Conservation (phyloP, 35 echinoderm and acorn worm genomes). For the Lytechinus pictus region DNA sequence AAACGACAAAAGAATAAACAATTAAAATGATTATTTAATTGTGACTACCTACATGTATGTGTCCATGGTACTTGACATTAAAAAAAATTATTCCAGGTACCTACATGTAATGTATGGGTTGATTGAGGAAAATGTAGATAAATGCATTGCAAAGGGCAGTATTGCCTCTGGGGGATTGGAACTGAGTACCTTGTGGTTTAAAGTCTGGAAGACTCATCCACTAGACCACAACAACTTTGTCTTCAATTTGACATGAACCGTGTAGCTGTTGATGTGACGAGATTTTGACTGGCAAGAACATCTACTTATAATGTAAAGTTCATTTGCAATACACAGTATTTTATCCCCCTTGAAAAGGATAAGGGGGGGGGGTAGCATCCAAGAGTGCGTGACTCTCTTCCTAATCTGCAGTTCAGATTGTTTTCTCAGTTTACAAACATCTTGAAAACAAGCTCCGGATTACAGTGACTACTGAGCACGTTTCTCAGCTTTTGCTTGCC, state of each 20-base stretch:
- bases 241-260: neutral
- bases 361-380: neutral
- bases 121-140: no score
- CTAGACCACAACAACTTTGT: no score
- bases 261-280: neutral
- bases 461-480: neutral
- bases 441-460: neutral
- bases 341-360: neutral
- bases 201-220: no score
- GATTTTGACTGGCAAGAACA: neutral
- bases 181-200: no score
- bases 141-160: no score
- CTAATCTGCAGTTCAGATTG: slow-evolving; percentile 10
- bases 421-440: neutral
- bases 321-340: neutral
- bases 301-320: neutral
- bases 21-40: no score
- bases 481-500: neutral
- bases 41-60: no score
- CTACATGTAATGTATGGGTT: no score
- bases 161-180: no score
- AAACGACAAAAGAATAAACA: no score
- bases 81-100: no score
- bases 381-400: neutral
- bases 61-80: no score